phyloP scores from a whole-genome alignment of 2,888 invertebrate species.

The Lampropteryx suffumata region DNA sequence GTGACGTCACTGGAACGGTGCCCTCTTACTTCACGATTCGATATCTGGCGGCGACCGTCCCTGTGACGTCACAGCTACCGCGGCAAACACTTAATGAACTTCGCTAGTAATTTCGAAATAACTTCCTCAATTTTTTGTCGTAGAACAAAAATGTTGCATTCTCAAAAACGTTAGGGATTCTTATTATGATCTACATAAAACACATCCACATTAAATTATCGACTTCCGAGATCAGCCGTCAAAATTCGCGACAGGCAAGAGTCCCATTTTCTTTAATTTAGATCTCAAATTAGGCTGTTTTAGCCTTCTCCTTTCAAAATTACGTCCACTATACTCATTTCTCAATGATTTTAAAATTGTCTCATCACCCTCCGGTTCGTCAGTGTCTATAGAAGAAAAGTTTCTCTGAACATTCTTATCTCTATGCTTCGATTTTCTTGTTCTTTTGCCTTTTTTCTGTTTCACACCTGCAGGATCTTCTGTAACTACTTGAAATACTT shows the following conservation, averaged over 20 bases:
- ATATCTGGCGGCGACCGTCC: no score
- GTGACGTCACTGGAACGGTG: no score
- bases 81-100: no score
- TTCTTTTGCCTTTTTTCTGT: not conserved
- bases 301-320: not conserved
- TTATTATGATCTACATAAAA: no score
- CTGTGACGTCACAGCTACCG: no score
- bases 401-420: no score
- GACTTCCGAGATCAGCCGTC: slow-evolving; percentile 4
- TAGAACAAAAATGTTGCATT: no score
- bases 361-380: not conserved
- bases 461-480: not conserved
- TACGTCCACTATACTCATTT: not conserved
- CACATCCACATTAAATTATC: no score
- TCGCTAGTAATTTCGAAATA: no score
- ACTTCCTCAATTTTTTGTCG: no score
- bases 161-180: no score
- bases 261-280: slow-evolving; percentile 17
- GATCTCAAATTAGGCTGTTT: slow-evolving; percentile 11
- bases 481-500: slow-evolving; percentile 2
- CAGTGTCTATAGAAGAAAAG: not conserved
- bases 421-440: not conserved
- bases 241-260: slow-evolving; percentile 15
- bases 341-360: not conserved
- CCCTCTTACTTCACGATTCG: no score